Base-by-base conservation (phyloP, 2,797 vertebrate species). In the Liparis tanakae region DNA sequence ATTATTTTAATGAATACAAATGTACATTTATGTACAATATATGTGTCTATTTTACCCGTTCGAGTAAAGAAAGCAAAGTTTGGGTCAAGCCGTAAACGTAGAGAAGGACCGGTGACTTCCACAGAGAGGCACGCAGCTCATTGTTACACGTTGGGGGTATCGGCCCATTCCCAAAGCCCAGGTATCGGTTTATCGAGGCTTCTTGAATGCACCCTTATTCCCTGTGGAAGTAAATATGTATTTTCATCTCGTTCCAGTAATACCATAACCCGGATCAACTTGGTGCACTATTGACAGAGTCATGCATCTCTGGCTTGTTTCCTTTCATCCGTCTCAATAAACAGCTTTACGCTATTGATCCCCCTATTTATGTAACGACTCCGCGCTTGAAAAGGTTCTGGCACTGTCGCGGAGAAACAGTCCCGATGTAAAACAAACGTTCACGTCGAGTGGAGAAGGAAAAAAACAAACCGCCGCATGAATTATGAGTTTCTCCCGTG, bases 401-500 rank as follows among this genome's bases (percentile, higher is more conserved):
- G 22, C 63, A 30, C 65, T 72, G 20, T 7, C 4, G n/a, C 37
- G 48, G 6, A 50, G 20, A 73, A 66, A 72, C 9, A 17, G 1
- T n/a, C 18, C 30, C 41, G 18, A 43, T 14, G 46, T 34, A 51
- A 64, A 70, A 46, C 6, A 30, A 10, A 22, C 34, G 39, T 43
- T 48, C 43, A 72, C 0, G 61, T 69, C 5, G 36, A 57, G 53
- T 50, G 37, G 25, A 30, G 25, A 30, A 30, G 25, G 25, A 30
- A 30, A 1, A 30, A 30, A 30, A 60, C 59, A 78, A 73, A 60
- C 17, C 36, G 17, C 17, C 14, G 7, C 33, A 51, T 54, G 63
- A 61, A 17, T 63, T 64, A 74, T 61, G 43, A 50, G 56, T 75
- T 70, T 72, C 72, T 72, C 72, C 54, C 1, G 10, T 50, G 56